Base-by-base conservation (phyloP, 1,140 invertebrate genomes). In the Drosophila nigromelanica region DNA sequence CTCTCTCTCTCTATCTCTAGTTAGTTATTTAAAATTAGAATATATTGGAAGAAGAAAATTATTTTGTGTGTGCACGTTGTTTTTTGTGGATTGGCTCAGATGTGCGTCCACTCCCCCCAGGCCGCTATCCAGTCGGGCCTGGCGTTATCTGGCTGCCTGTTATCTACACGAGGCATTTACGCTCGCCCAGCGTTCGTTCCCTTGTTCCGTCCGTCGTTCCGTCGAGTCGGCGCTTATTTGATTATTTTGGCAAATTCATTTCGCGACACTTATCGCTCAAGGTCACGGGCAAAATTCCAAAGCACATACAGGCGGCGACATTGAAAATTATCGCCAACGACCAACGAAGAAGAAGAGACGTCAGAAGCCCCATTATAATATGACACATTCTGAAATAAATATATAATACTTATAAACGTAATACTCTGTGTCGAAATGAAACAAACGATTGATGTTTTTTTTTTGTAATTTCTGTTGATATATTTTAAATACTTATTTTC, bases 191-290 rank as follows among this genome's bases (percentile, higher is more conserved):
- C 70, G 42, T 18, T 4, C 24, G 39, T 11, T 10, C n/a, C 40
- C 42, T 12, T 10, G 27, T 18, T 5, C 5, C 18, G n/a, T 33
- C 11, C 0, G 52, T 21, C 45, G 30, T 10, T 21, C 21, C 43
- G 37, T 8, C 21, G 45, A 27, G 39, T 15, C 64, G 51, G 21
- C 54, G 73, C 50, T 83, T 74, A 83, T 83, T 87, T 87, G 76
- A 87, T 87, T 87, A 87, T 87, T 87, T 87, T 62, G 83, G 69
- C 83, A 77, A 89, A 89, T 89, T 89, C 76, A 89, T 89, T 89
- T 89, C 63, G 83, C 79, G 85, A 89, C 79, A 83, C 83, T 89
- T 89, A 89, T 89, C 83, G 83, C 73, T 82, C 83, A 89, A 89
- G 83, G 83, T 89, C 83, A 89, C 79, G 83, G 82, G 83, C 83